Conservation (phyloP, 2,888 invertebrate species). For the Tigriopus californicus region DNA sequence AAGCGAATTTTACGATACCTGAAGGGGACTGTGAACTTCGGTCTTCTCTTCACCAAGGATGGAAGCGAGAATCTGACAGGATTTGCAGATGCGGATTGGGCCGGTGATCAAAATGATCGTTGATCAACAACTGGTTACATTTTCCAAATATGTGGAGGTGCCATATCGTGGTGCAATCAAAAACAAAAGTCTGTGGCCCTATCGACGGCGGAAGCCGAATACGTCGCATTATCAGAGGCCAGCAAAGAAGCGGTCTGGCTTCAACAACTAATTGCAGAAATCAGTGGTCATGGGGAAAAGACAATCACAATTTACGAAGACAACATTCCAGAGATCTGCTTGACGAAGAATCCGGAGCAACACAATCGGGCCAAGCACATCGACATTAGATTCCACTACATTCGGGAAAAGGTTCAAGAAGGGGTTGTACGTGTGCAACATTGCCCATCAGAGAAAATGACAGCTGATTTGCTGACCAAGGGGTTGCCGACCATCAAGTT, state of each 20-base stretch:
- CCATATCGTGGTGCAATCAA: constrained; percentile 18
- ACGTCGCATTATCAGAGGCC: constrained; percentile 18
- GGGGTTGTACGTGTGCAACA: too few species aligned
- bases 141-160: constrained; percentile 17
- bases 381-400: constrained; percentile 17
- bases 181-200: constrained; percentile 19
- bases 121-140: constrained; percentile 19
- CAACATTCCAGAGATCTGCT: constrained; percentile 17
- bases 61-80: constrained; percentile 8
- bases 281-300: not conserved
- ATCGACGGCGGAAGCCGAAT: constrained; percentile 20
- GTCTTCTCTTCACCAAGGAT: too few species aligned
- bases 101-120: constrained; percentile 18
- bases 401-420: constrained; percentile 10
- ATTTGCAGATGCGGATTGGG: constrained; percentile 20
- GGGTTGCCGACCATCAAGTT: too few species aligned
- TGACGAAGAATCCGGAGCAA: constrained; percentile 16
- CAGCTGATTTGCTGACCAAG: too few species aligned
- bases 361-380: constrained; percentile 18
- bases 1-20: too few species aligned
- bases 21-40: too few species aligned
- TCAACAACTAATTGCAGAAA: constrained; percentile 16
- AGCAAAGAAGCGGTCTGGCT: constrained; percentile 19
- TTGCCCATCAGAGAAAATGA: too few species aligned
- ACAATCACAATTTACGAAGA: constrained; percentile 16